Conservation (phyloP, 2,797 vertebrate genomes). For the Syndactyla subalaris region DNA sequence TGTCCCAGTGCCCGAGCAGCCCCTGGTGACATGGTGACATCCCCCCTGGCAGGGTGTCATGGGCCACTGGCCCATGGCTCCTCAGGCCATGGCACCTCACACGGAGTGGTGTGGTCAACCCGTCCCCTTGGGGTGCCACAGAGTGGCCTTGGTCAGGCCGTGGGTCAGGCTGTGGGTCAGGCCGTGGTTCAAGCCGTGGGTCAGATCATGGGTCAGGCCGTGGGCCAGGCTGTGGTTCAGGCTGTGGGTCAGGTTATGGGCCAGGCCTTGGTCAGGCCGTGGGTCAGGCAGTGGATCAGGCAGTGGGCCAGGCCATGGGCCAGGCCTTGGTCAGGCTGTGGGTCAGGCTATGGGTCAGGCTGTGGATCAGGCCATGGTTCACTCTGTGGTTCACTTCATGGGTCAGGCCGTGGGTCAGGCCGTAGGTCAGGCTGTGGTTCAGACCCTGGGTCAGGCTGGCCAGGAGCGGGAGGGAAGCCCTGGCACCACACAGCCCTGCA, state of each 20-base stretch:
- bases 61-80: accelerated
- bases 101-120: accelerated
- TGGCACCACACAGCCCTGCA: neutral
- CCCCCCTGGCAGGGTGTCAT: accelerated
- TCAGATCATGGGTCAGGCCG: neutral
- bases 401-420: neutral
- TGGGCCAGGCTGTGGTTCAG: neutral
- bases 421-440: neutral
- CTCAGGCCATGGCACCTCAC: neutral
- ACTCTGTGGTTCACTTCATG: too few species aligned
- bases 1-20: neutral
- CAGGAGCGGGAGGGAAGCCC: neutral
- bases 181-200: neutral
- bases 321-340: neutral
- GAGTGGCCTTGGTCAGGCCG: too few species aligned
- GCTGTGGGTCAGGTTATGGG: neutral
- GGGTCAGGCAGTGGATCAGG: neutral
- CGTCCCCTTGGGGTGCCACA: neutral
- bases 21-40: neutral
- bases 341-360: neutral
- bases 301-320: neutral
- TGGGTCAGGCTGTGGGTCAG: neutral
- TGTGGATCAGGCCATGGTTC: neutral
- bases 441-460: neutral
- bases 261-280: neutral